A percentile compares a stretch with the other conserved stretches of the same genome.
These are phyloP conservation scores for Clunio marinus DNA, from an alignment of 2,888 invertebrate species.

Conservation along the genomic window DNA sequence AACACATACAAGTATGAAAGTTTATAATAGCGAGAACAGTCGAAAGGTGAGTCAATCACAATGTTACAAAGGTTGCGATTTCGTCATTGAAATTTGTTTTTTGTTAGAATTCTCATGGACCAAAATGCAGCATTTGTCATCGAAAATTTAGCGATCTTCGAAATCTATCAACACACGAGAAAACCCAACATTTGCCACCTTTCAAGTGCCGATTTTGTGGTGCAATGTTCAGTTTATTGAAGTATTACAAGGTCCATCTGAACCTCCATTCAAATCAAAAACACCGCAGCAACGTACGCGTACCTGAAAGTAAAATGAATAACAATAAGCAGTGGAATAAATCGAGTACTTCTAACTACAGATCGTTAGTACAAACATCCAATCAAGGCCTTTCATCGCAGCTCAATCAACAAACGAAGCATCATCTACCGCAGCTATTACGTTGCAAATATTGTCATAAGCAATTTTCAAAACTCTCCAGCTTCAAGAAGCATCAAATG, in stretches of 20 bases:
- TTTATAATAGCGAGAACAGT: background rate
- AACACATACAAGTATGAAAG: conserved; percentile 2
- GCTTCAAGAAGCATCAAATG: conserved; percentile 23
- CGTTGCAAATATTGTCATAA: conserved; percentile 27
- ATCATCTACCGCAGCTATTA: background rate
- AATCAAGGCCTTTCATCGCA: conserved; percentile 28
- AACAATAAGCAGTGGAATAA: conserved; percentile 36
- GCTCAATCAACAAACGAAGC: background rate
- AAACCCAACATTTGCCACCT: conserved; percentile 17
- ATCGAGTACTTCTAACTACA: conserved; percentile 8
- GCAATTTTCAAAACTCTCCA: conserved; percentile 14
- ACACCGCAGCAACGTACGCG: conserved; percentile 5
- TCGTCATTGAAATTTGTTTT: conserved; percentile 2
- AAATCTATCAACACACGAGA: conserved; percentile 6
- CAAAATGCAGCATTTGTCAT: conserved; percentile 23
- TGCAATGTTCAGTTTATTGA: conserved; percentile 19
- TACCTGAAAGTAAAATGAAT: conserved; percentile 26
- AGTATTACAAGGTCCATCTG: conserved; percentile 27
- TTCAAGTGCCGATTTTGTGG: conserved; percentile 20
- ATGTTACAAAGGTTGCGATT: background rate
- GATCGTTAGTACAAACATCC: conserved; percentile 31
- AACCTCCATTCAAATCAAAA: conserved; percentile 21
- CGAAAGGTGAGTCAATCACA: background rate
- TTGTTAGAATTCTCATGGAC: conserved; percentile 2
- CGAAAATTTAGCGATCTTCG: background rate